These are phyloP conservation scores for Dynastes tityus DNA, from an alignment of 2,888 invertebrate genomes.

Conservation along the genomic window DNA sequence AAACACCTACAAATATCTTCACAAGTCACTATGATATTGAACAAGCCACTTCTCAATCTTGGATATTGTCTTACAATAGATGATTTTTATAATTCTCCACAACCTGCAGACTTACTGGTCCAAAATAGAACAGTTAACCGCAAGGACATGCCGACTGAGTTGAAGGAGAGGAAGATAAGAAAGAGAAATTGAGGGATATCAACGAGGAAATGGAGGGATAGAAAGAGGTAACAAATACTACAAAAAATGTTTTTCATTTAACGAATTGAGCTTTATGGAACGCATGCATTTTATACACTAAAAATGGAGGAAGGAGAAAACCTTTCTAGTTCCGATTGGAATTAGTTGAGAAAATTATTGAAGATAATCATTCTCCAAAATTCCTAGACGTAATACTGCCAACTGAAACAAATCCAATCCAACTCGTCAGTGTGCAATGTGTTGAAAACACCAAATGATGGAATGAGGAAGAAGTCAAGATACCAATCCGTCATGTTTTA, in stretches of 20 bases:
- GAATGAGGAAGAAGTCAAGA: too few relatives aligned
- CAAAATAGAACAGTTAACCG: background rate
- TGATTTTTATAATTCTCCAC: conserved; percentile 5
- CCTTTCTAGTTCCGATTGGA: background rate
- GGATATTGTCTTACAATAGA: background rate
- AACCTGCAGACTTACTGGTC: background rate
- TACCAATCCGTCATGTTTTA: too few relatives aligned
- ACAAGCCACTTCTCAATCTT: background rate
- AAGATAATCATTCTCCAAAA: background rate
- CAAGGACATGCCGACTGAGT: background rate
- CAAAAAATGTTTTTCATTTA: background rate
- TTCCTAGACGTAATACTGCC: background rate
- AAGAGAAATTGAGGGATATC: background rate
- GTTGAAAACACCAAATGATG: background rate
- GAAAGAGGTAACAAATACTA: background rate
- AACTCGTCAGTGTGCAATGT: background rate
- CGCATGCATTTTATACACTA: background rate
- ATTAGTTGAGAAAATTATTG: background rate
- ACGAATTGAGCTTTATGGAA: background rate
- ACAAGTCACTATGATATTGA: background rate
- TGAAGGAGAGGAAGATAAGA: background rate
- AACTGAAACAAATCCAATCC: background rate
- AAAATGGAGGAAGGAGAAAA: background rate
- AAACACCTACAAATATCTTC: background rate
- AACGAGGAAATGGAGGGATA: background rate